Evolutionary conservation across 2,113 vertebrate species (phyloP), one percentile per base, ranked within the genome.

Genomic region (Brachypodius melanocephalos): DNA sequence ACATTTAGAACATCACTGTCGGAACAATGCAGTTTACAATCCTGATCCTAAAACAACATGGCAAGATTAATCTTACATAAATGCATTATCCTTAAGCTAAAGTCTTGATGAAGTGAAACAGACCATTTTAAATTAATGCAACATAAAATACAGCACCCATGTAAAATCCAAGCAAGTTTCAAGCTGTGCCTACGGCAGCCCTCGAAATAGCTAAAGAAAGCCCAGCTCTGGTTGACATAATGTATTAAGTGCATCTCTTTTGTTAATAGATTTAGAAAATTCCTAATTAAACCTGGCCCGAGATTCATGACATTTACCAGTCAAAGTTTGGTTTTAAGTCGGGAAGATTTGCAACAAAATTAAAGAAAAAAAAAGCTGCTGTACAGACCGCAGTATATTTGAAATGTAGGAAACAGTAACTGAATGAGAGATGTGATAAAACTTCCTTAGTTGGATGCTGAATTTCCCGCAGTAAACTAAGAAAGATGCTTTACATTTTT

Each of bases 71-170:
- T 95, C 93, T 97, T 91, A 96, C 94, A 96, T 94, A 94, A 97
- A 96, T 91, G 94, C 88, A 95, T 95, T 95, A 96, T 97, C 97
- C 97, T 96, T 97, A 97, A 89, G 95, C 96, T 96, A 88, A 96
- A 96, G 88, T 93, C 95, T 42, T 95, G 91, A 95, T 52, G 85
- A 96, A 96, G 92, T 90, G 90, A 96, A 97, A 93, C 95, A 91
- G 58, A 95, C 94, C 94, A 76, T 97, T 96, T 81, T 94, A 95
- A 95, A 96, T 95, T 88, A 95, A 90, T 91, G 73, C 43, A 93
- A 84, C 82, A 89, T 66, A 89, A 86, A 92, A 93, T 25, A 67
- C n/a, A 16, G 89, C 63, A 54, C 89, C 94, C 85, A 36, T 69
- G 67, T 93, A 86, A 96, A 93, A 95, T 92, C 66, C 93, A 69